These are phyloP conservation scores for Cygnus atratus DNA, from an alignment of 2,113 vertebrate species.

Conservation along the genomic window DNA sequence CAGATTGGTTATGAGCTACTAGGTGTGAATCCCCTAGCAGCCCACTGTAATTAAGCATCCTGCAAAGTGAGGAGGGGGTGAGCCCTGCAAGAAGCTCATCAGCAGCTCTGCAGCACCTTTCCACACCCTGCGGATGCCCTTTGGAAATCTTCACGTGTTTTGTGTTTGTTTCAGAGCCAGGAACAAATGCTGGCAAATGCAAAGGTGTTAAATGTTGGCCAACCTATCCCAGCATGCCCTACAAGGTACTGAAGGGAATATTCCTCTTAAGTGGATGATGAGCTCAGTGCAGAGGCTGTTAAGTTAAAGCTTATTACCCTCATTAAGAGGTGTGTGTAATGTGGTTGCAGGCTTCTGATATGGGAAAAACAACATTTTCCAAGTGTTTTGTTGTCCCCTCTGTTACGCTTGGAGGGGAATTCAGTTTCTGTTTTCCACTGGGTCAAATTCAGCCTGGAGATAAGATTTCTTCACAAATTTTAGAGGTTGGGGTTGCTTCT, in stretches of 20 bases:
- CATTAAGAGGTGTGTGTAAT: conserved; percentile 41
- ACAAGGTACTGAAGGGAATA: conserved; percentile 8
- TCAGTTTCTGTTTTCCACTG: conserved; percentile 15
- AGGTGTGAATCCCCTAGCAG: neutral
- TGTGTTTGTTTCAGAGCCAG: conserved; percentile 45
- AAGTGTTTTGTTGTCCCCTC: neutral
- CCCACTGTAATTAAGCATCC: neutral
- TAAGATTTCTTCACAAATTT: neutral
- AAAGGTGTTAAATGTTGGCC: conserved; percentile 48
- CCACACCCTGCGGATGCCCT: neutral
- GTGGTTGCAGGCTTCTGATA: conserved; percentile 20
- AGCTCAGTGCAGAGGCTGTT: conserved; percentile 28
- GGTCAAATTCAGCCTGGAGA: neutral
- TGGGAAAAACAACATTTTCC: neutral
- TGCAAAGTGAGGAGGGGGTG: neutral
- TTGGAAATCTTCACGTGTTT: neutral
- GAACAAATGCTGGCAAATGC: conserved; percentile 43
- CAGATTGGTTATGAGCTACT: neutral
- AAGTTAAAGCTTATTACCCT: conserved; percentile 48
- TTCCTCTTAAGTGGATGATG: conserved; percentile 45
- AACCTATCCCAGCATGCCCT: neutral
- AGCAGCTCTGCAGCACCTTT: neutral
- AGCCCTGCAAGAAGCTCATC: neutral
- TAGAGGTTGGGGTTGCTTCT: neutral
- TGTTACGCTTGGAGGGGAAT: neutral